Evolutionary conservation across 2,888 invertebrate species (phyloP).

Genomic region (Oscheius sp.): DNA sequence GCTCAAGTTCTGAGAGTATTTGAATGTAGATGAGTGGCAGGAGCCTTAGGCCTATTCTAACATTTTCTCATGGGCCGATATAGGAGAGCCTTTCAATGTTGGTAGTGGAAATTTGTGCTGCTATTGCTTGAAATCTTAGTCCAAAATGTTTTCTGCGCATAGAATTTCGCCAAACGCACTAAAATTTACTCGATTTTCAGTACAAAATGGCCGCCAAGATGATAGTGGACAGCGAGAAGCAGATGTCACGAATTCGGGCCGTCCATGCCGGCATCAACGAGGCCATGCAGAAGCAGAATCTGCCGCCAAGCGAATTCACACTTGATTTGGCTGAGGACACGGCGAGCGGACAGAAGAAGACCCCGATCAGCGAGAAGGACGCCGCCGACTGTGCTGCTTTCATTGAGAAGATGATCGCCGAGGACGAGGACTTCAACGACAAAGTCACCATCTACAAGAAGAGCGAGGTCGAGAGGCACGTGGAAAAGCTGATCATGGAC

Average conservation of each 20-base stretch:
- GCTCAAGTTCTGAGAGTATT: too few species aligned
- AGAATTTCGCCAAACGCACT: too few species aligned
- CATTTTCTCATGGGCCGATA: too few species aligned
- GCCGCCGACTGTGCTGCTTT: constrained; percentile 1
- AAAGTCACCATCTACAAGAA: not conserved
- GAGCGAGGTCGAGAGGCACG: not conserved
- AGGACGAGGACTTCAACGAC: constrained; percentile 5
- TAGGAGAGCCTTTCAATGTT: too few species aligned
- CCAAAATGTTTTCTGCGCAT: too few species aligned
- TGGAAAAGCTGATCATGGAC: constrained; percentile 13
- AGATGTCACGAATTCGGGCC: not conserved
- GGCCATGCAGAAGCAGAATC: constrained; percentile 4
- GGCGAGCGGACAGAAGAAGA: not conserved
- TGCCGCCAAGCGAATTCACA: not conserved
- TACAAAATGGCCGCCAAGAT: constrained; percentile 20
- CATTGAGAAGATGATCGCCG: constrained; percentile 1
- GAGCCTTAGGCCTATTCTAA: too few species aligned
- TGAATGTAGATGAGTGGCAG: too few species aligned
- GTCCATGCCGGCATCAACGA: constrained; percentile 7
- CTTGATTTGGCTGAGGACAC: constrained; percentile 21
- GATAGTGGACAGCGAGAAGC: constrained; percentile 2
- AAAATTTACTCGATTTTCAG: constrained; percentile 7
- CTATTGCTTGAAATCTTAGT: too few species aligned
- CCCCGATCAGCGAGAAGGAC: too few species aligned
- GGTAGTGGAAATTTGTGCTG: too few species aligned